Conservation (phyloP, 2,113 vertebrate species). For the Apaloderma vittatum region DNA sequence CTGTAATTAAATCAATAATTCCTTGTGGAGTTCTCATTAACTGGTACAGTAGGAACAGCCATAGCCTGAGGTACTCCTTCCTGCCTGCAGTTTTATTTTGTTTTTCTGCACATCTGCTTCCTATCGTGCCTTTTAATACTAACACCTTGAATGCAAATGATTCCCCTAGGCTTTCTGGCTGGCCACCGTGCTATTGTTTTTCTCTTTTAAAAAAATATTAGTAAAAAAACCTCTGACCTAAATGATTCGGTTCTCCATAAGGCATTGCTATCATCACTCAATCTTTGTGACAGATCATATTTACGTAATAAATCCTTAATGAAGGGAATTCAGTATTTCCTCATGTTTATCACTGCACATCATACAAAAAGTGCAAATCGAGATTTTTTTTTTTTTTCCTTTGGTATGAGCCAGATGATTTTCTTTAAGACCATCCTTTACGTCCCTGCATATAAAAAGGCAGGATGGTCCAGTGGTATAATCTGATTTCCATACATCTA, state of each 20-base stretch:
- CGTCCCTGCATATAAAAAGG: fast-evolving
- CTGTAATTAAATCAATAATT: conserved; percentile 34
- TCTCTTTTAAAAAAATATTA: background rate
- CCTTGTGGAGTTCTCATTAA: conserved; percentile 17
- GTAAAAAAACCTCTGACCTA: background rate
- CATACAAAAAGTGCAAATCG: background rate
- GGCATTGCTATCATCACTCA: background rate
- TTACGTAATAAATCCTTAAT: background rate
- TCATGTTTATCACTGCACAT: background rate
- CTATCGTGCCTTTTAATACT: conserved; percentile 46
- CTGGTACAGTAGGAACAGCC: background rate
- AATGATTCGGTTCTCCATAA: background rate
- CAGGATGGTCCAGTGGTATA: background rate
- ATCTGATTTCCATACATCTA: background rate
- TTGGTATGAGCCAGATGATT: background rate
- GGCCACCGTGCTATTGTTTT: conserved; percentile 46
- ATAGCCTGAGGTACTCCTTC: background rate
- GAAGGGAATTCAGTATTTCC: background rate
- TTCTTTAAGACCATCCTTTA: background rate
- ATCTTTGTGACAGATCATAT: background rate
- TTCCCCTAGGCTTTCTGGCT: conserved; percentile 41
- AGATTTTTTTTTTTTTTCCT: background rate
- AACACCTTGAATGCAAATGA: conserved; percentile 42
- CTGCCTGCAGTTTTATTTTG: conserved; percentile 40
- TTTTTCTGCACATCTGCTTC: conserved; percentile 67